A percentile compares a stretch with the other conserved stretches of the same genome.
Conservation (phyloP, 2,888 invertebrate genomes). For the Lypha dubia region DNA sequence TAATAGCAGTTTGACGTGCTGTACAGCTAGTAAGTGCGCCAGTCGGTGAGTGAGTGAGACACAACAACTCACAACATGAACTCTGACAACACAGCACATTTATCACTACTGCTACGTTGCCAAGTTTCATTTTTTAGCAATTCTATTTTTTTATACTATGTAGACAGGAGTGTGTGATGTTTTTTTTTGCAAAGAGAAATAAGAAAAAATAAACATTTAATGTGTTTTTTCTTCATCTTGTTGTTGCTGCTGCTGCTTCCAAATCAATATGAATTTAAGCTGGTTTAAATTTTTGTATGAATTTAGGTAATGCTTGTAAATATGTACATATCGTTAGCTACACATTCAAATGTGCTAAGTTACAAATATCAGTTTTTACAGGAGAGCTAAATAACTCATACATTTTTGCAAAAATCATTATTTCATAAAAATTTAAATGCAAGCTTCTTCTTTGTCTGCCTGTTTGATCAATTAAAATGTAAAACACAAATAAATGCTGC, state of each 20-base stretch:
- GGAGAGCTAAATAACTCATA: too few relatives aligned
- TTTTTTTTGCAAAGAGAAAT: conserved; percentile 61
- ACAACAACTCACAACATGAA: conserved; percentile 63
- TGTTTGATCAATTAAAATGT: too few relatives aligned
- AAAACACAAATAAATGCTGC: too few relatives aligned
- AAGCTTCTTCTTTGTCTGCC: too few relatives aligned
- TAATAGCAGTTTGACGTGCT: conserved; percentile 47
- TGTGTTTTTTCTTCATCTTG: conserved; percentile 68
- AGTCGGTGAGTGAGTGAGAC: conserved; percentile 37
- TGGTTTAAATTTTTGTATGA: conserved; percentile 69
- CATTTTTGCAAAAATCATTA: too few relatives aligned
- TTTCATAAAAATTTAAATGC: too few relatives aligned
- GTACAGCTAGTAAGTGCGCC: conserved; percentile 8
- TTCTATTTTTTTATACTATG: conserved; percentile 30
- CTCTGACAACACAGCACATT: conserved; percentile 72
- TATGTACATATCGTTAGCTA: background rate
- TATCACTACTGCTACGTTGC: conserved; percentile 72
- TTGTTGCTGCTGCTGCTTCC: conserved; percentile 52
- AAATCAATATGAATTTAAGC: conserved; percentile 72
- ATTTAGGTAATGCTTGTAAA: conserved; percentile 63
- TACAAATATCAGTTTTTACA: too few relatives aligned
- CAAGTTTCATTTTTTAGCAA: conserved; percentile 71
- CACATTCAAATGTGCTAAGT: too few relatives aligned
- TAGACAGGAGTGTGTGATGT: conserved; percentile 48
- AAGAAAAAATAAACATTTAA: conserved; percentile 68